These are phyloP conservation scores for Portevinia maculata DNA, from an alignment of 2,888 invertebrate genomes.

Conservation along the genomic window DNA sequence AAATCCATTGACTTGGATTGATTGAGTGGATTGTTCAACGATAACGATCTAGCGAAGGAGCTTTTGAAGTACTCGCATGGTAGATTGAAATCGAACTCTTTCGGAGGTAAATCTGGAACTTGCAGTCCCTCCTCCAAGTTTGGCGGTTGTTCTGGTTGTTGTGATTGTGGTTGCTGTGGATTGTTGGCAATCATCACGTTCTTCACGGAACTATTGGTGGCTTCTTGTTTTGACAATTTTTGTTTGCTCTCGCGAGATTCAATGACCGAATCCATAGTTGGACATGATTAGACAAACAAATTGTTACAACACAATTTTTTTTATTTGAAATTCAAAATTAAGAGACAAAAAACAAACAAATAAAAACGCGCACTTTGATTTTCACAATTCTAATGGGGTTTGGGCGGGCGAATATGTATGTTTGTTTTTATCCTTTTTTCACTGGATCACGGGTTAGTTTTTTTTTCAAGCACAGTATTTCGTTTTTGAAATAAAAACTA, in stretches of 20 bases:
- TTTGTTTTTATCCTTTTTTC: slow-evolving; percentile 7
- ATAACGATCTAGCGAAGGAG: slow-evolving; percentile 84
- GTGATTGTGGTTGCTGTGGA: slow-evolving; percentile 30
- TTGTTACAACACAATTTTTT: slow-evolving; percentile 7
- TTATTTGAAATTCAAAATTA: background rate
- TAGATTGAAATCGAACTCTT: slow-evolving; percentile 82
- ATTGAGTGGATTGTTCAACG: slow-evolving; percentile 78
- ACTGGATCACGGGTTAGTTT: slow-evolving; percentile 34
- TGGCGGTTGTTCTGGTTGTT: slow-evolving; percentile 1
- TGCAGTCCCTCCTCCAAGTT: slow-evolving; percentile 5
- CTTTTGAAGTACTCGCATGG: slow-evolving; percentile 84
- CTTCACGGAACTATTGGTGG: slow-evolving; percentile 32
- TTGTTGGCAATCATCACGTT: slow-evolving; percentile 65
- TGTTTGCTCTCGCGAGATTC: slow-evolving; percentile 21
- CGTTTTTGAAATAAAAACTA: slow-evolving; percentile 30
- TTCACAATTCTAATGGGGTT: slow-evolving; percentile 21
- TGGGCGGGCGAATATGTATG: background rate
- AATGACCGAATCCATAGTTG: slow-evolving; percentile 40
- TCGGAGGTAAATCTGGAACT: slow-evolving; percentile 75
- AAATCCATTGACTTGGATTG: slow-evolving; percentile 82
- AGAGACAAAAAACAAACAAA: slow-evolving; percentile 17
- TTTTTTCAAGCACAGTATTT: slow-evolving; percentile 48
- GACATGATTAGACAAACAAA: slow-evolving; percentile 48
- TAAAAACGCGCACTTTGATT: slow-evolving; percentile 4
- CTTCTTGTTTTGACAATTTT: slow-evolving; percentile 28